These are phyloP conservation scores for Falcunculus frontatus DNA, from an alignment of 2,113 vertebrate species.

Conservation along the genomic window DNA sequence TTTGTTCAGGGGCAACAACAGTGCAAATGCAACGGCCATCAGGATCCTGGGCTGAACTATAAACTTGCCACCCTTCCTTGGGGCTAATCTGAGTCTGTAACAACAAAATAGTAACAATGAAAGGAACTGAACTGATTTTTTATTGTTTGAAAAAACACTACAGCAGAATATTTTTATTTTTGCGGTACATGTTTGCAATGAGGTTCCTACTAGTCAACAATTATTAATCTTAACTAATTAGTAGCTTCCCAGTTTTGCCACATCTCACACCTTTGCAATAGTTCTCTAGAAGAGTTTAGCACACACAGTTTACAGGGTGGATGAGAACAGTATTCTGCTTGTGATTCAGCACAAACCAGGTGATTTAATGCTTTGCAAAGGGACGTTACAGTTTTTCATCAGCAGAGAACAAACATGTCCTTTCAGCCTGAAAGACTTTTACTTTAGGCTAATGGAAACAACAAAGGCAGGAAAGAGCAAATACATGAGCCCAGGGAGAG, in stretches of 20 bases:
- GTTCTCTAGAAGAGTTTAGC: neutral
- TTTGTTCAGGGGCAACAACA: constrained; percentile 96
- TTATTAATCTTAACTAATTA: neutral
- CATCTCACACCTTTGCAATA: neutral
- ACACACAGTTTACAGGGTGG: neutral
- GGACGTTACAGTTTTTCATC: neutral
- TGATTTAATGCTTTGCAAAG: neutral
- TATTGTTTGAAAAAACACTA: neutral
- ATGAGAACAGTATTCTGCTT: neutral
- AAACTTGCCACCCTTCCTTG: constrained; percentile 98
- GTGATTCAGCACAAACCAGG: neutral
- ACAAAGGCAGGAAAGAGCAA: neutral
- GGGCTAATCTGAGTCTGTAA: constrained; percentile 91
- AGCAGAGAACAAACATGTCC: neutral
- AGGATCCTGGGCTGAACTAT: constrained; percentile 96
- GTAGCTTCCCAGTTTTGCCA: neutral
- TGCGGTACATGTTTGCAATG: neutral
- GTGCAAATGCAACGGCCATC: constrained; percentile 97
- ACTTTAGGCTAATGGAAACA: constrained; percentile 1
- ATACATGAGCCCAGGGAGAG: neutral
- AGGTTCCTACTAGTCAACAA: neutral
- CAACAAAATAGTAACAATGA: neutral
- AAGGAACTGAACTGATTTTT: neutral
- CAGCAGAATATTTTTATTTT: neutral
- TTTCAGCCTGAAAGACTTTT: constrained; percentile 27